These are phyloP conservation scores for Melanostoma scalare DNA, from an alignment of 2,888 invertebrate genomes.

Conservation along the genomic window DNA sequence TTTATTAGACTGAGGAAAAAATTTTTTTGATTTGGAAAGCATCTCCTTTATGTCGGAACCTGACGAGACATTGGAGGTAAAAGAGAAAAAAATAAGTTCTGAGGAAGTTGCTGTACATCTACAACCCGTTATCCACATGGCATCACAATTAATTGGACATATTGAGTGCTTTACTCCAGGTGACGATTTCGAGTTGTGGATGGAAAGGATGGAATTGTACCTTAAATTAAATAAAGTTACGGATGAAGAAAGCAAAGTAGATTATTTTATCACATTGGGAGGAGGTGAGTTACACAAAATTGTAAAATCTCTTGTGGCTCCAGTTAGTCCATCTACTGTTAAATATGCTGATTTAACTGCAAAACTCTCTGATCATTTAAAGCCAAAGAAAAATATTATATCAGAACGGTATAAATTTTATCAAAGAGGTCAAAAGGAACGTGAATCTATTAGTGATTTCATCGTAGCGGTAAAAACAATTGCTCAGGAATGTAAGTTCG, in stretches of 20 bases:
- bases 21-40: neutral
- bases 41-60: neutral
- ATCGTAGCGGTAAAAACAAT: slow-evolving; percentile 72
- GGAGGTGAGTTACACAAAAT: neutral
- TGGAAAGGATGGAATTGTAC: slow-evolving; percentile 1
- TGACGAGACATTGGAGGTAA: neutral
- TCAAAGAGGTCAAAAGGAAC: slow-evolving; percentile 70
- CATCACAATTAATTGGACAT: slow-evolving; percentile 7
- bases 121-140: slow-evolving; percentile 1
- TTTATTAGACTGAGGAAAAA: neutral
- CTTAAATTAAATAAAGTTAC: slow-evolving; percentile 1
- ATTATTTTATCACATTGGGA: neutral
- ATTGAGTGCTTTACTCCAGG: slow-evolving; percentile 15
- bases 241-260: neutral
- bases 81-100: neutral
- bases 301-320: neutral
- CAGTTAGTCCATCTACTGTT: neutral
- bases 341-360: slow-evolving; percentile 6
- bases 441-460: slow-evolving; percentile 69
- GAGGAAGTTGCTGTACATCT: no score
- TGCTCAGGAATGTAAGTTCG: slow-evolving; percentile 74
- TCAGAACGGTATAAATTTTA: slow-evolving; percentile 75
- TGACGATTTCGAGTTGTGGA: neutral
- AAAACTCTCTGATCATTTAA: slow-evolving; percentile 23
- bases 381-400: slow-evolving; percentile 65